Evolutionary conservation across 2,797 vertebrate genomes (phyloP), one percentile per base, ranked within the genome.

Genomic region (Dicrostonyx torquatus): DNA sequence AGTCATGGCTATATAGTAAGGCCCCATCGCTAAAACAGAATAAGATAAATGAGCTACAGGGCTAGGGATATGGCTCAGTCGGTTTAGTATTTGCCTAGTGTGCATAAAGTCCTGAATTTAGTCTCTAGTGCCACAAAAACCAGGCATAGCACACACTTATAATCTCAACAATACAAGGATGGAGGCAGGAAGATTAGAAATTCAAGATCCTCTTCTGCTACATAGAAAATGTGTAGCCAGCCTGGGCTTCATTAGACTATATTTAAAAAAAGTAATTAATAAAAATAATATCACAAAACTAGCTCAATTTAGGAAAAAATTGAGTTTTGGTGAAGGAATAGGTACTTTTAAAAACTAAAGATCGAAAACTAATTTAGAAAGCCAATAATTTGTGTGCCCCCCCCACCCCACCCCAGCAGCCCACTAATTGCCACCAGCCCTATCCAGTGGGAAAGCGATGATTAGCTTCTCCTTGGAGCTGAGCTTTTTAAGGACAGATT

Each of bases 401-500:
- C 55, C 55, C 53, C 18, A 5, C 55, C 84, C 1, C 31, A 1
- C 43, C 53, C 37, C 45, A 82, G n/a, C 4, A 79, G 79, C 15
- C 82, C 11, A 8, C 62, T 94, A 92, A 93, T 94, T 86, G 29
- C 55, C 7, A 24, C 29, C 60, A 76, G 24, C 26, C 93, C 66
- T 58, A 40, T 31, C 89, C 55, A 72, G 6, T 53, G 53, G 88
- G 34, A 90, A 40, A 45, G 77, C 31, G 8, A 92, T 37, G 14
- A 24, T 53, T 48, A 83, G 53, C 91, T 6, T 91, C 18, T 91
- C 70, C 87, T 89, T 95, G 45, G 60, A 80, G n/a, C 7, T 50
- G 60, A 80, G n/a, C 7, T 89, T 89, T 92, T 85, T 95, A 94
- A 89, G 82, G 76, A 97, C 68, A 90, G 50, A 15, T 87, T 89